Conservation (phyloP, 2,888 invertebrate genomes). For the Agriopis aurantiaria region DNA sequence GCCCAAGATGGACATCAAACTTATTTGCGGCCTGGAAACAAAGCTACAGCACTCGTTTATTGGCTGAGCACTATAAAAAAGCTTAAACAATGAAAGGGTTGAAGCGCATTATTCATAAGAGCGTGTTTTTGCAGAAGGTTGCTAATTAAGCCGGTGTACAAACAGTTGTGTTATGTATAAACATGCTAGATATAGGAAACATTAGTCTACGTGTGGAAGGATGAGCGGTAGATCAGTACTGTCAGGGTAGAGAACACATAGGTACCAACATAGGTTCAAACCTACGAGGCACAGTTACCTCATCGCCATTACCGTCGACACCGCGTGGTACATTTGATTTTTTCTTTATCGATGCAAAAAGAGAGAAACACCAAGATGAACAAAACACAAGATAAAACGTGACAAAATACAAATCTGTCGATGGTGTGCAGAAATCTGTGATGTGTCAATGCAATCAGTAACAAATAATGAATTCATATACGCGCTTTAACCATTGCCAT, state of each 20-base stretch:
- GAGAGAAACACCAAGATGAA: conserved; percentile 85
- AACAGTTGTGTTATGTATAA: conserved; percentile 46
- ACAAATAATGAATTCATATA: conserved; percentile 37
- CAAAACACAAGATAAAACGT: conserved; percentile 69
- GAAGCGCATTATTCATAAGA: conserved; percentile 49
- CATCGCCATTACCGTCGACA: conserved; percentile 97
- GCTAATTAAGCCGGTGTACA: conserved; percentile 60
- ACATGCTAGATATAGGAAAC: conserved; percentile 61
- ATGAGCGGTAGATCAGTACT: conserved; percentile 61
- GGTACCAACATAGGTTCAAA: conserved; percentile 71
- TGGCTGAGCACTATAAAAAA: conserved; percentile 54
- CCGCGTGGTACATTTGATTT: conserved; percentile 98
- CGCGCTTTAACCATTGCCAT: conserved; percentile 39
- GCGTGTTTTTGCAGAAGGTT: conserved; percentile 47
- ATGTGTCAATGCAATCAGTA: conserved; percentile 51
- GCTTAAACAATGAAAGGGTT: conserved; percentile 44
- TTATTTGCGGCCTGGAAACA: conserved; percentile 46
- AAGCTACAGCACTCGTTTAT: conserved; percentile 52
- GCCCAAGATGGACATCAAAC: conserved; percentile 36
- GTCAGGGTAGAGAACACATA: conserved; percentile 62
- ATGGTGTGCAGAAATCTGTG: conserved; percentile 64
- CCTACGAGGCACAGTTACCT: conserved; percentile 89
- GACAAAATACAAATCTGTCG: conserved; percentile 54
- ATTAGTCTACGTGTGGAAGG: conserved; percentile 62
- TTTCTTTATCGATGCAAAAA: conserved; percentile 89